Percentiles rank a stretch among this genome's conserved stretches.
phyloP scores from a whole-genome alignment of 2,888 invertebrate species.

The Aethes cnicana region DNA sequence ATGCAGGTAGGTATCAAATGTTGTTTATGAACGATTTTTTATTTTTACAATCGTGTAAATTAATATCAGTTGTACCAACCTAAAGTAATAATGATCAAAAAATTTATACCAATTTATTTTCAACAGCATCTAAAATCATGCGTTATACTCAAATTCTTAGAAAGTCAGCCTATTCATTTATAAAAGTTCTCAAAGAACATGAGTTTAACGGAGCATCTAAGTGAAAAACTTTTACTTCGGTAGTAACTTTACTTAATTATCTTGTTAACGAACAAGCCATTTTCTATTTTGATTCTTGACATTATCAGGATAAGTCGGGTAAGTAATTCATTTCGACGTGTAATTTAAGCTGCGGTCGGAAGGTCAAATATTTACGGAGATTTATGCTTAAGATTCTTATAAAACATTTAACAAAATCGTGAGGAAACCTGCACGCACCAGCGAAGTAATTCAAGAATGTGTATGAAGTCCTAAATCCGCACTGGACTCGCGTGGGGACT shows the following conservation, averaged over 20 bases:
- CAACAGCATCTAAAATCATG: background rate
- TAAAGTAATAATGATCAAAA: too few relatives aligned
- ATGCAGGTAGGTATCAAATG: too few relatives aligned
- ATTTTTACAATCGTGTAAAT: too few relatives aligned
- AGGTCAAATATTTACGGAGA: background rate
- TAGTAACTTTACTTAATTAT: slow-evolving; percentile 31
- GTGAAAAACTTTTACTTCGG: slow-evolving; percentile 31
- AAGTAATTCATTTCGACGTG: slow-evolving; percentile 11
- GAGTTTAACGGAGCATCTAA: slow-evolving; percentile 22
- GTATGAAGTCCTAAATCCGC: too few relatives aligned
- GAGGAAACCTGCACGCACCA: too few relatives aligned
- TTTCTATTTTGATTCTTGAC: slow-evolving; percentile 22
- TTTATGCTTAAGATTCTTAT: background rate
- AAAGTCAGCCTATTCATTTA: slow-evolving; percentile 26
- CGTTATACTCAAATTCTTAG: slow-evolving; percentile 6
- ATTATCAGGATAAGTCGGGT: slow-evolving; percentile 22
- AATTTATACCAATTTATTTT: background rate
- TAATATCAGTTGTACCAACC: too few relatives aligned
- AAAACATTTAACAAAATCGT: background rate
- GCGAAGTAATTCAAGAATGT: too few relatives aligned
- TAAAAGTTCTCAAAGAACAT: slow-evolving; percentile 27
- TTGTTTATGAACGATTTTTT: too few relatives aligned
- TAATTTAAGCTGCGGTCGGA: slow-evolving; percentile 5
- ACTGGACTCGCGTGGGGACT: too few relatives aligned
- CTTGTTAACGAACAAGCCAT: slow-evolving; percentile 28